Evolutionary conservation across 1,140 invertebrate genomes (phyloP), one percentile per base, ranked within the genome.

Genomic region (Neotoxoptera formosana): DNA sequence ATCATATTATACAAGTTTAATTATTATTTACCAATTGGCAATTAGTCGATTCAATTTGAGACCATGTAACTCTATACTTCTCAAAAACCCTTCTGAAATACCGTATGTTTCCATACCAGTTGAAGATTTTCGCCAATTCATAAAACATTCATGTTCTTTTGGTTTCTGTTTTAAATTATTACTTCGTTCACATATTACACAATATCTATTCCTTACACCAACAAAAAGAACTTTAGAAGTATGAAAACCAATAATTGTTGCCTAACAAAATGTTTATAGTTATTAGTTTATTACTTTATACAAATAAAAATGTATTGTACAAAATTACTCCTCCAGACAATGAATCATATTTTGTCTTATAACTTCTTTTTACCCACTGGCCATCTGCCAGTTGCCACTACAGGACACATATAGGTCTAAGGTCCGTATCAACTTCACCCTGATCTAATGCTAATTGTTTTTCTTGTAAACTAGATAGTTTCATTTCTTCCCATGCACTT

Each of bases 351-450:
- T 94, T 94, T 30, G 84, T 91, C 41, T 94, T 94, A 86, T 95
- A 95, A 3, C 94, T 95, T 92, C 95, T 90, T 88, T 95, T 95
- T 14, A 67, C 88, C 94, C 94, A 95, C 83, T 91, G 84, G 41
- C 94, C 95, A 94, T 95, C 94, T 51, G 94, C n/a, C n/a, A n/a
- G n/a, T n/a, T n/a, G n/a, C 94, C 88, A 94, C 93, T 45, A 95
- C 95, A n/a, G 94, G 94, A 84, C 95, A 94, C 30, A n/a, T n/a
- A 93, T 53, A 8, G 94, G 94, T 41, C 94, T n/a, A n/a, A n/a
- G n/a, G 90, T 94, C 93, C 2, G 21, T 84, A 60, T 93, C 81
- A 21, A 94, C 93, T 86, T 94, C 94, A 45, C 94, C 94, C 25
- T 47, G 45, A 41, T 94, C 93, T 51, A 88, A 91, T 20, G 94